Percentiles rank a stretch among this genome's conserved stretches.
Conservation (phyloP, 2,797 vertebrate genomes). For the Poecile montanus region DNA sequence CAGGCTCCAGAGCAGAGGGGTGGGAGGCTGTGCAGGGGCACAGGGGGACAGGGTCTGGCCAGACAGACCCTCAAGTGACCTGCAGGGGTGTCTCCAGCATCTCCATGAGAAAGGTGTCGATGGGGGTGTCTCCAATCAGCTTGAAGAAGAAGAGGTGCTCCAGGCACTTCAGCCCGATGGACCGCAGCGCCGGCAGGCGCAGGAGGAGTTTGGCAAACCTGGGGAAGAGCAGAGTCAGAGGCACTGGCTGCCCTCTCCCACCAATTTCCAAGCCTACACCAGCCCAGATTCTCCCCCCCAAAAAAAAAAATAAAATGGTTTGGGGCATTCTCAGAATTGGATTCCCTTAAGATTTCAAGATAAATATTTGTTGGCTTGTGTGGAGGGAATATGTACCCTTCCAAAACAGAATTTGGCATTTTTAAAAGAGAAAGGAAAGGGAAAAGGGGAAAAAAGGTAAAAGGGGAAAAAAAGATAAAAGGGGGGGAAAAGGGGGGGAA, state of each 20-base stretch:
- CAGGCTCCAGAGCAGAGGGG: neutral
- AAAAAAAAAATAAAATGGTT: neutral
- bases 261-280: neutral
- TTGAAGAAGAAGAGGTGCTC: slow-evolving; percentile 99
- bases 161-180: slow-evolving; percentile 94
- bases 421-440: neutral
- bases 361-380: fast-evolving
- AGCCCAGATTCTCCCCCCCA: neutral
- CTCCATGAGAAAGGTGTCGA: slow-evolving; percentile 98
- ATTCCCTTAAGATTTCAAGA: neutral
- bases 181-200: slow-evolving; percentile 91
- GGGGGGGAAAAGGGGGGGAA: no score
- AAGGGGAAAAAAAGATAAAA: no score
- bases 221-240: neutral
- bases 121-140: slow-evolving; percentile 95
- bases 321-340: neutral
- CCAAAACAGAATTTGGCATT: neutral
- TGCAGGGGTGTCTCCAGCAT: slow-evolving; percentile 95
- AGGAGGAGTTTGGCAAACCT: slow-evolving; percentile 95
- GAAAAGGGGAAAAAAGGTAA: no score
- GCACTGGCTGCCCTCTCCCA: neutral
- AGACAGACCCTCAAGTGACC: slow-evolving; percentile 67
- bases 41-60: neutral
- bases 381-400: neutral
- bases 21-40: neutral